Conservation (phyloP, 2,797 vertebrate genomes). For the Coccyzus lansbergi region DNA sequence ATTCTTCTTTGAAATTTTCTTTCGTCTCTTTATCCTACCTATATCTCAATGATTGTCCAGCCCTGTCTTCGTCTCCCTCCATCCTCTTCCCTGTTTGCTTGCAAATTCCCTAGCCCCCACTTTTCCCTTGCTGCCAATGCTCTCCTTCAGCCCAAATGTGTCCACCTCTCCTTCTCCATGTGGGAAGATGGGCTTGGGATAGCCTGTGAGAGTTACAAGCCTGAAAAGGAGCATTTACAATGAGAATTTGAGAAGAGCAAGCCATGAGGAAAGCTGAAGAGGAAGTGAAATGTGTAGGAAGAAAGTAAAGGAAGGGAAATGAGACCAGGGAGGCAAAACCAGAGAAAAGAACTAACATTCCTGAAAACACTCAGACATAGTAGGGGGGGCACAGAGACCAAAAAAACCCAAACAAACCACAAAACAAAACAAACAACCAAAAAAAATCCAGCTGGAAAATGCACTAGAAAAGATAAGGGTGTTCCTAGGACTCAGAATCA, state of each 20-base stretch:
- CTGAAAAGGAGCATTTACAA: neutral
- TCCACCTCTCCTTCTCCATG: neutral
- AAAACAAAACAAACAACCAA: too few species aligned
- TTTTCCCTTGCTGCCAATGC: neutral
- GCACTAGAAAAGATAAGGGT: conserved; percentile 35
- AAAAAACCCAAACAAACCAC: too few species aligned
- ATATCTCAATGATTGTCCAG: neutral
- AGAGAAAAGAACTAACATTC: neutral
- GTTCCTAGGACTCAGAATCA: conserved; percentile 48
- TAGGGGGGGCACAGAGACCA: neutral
- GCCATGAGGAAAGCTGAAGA: neutral
- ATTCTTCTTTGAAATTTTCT: neutral
- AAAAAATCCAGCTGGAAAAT: neutral
- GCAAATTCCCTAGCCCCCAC: neutral
- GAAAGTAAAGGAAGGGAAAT: neutral
- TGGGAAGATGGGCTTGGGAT: neutral
- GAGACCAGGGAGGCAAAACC: neutral
- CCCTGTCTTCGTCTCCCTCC: neutral
- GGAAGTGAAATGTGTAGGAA: neutral
- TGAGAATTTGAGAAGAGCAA: neutral
- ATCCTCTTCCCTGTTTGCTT: neutral
- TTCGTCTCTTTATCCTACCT: neutral
- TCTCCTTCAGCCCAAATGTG: neutral
- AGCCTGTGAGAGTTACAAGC: neutral
- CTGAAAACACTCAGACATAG: neutral